Evolutionary conservation across 2,113 vertebrate species (phyloP), one percentile per base, ranked within the genome.

Genomic region (Chaetodon auriga): DNA sequence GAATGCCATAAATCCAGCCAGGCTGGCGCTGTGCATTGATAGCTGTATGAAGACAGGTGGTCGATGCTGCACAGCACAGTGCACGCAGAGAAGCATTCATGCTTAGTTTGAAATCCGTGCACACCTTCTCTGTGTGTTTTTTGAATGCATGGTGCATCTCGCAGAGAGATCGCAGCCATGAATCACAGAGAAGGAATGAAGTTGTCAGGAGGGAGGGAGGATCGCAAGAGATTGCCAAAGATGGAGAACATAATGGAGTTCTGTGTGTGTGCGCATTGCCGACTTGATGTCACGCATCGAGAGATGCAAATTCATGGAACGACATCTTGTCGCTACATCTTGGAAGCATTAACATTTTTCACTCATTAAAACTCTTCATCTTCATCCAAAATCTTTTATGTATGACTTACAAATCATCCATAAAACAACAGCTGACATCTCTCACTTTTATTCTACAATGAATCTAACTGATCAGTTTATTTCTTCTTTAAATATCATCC

Each of bases 111-210:
- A 73, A 84, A 57, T 63, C 51, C 49, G 23, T 49, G 66, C 71
- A 51, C 68, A 61, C 51, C 36, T 57, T 77, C 68, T 60, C n/a
- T 69, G 48, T 65, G 30, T 35, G 62, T 49, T 61, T 69, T 83
- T 41, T 74, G 45, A 66, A 86, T 75, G 64, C 64, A 65, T 25
- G 16, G 25, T 84, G 60, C 89, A 78, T 89, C 84, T 63, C 68
- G 48, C 66, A 15, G 65, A 88, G 78, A 74, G 76, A 90, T 89
- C 87, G 83, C 45, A 49, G 72, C 65, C 57, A 81, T 90, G 89
- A 91, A 85, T 94, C 92, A 90, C 73, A 75, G 35, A 51, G 2
- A 77, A 83, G 84, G 82, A 83, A 90, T 87, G 82, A 88, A 81
- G 23, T 79, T 78, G 74, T 70, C 77, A 48, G n/a, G 45, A 41